Evolutionary conservation across 2,888 invertebrate species (phyloP).

Genomic region (Drosophila atripex): DNA sequence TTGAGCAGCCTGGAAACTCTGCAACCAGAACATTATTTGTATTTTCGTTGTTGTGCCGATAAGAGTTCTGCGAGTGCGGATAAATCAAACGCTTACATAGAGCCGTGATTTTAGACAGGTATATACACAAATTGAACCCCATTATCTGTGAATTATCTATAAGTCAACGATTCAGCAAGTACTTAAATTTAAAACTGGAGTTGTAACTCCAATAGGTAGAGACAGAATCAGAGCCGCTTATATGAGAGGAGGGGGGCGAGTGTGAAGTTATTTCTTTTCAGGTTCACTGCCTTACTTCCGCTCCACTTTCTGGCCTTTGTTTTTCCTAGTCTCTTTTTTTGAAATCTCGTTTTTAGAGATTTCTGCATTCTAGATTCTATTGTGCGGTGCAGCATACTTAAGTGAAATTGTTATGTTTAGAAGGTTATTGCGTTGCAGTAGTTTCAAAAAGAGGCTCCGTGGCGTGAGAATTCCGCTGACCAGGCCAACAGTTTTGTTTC

Average conservation of each 20-base stretch:
- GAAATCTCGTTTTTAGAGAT: conserved; percentile 37
- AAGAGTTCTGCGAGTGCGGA: conserved; percentile 6
- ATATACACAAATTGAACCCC: conserved; percentile 17
- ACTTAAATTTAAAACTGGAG: neutral
- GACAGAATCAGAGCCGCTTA: conserved; percentile 20
- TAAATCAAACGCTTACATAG: conserved; percentile 21
- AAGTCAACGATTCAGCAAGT: neutral
- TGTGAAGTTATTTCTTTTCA: conserved; percentile 69
- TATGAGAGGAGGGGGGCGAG: conserved; percentile 7
- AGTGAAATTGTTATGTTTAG: neutral
- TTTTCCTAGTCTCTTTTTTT: conserved; percentile 47
- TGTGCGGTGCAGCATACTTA: neutral
- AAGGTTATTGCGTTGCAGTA: conserved; percentile 1
- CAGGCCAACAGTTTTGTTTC: conserved; percentile 62
- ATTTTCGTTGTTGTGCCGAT: conserved; percentile 5
- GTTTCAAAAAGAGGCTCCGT: conserved; percentile 39
- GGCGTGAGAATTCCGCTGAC: conserved; percentile 44
- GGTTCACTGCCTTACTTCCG: conserved; percentile 75
- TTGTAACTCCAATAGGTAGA: neutral
- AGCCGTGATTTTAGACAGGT: conserved; percentile 24
- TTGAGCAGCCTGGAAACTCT: neutral
- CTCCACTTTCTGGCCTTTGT: conserved; percentile 68
- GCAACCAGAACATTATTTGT: neutral
- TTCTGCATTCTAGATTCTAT: neutral
- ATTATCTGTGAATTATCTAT: neutral